Evolutionary conservation across 2,113 vertebrate species (phyloP).

Genomic region (Chaenogobius annularis): DNA sequence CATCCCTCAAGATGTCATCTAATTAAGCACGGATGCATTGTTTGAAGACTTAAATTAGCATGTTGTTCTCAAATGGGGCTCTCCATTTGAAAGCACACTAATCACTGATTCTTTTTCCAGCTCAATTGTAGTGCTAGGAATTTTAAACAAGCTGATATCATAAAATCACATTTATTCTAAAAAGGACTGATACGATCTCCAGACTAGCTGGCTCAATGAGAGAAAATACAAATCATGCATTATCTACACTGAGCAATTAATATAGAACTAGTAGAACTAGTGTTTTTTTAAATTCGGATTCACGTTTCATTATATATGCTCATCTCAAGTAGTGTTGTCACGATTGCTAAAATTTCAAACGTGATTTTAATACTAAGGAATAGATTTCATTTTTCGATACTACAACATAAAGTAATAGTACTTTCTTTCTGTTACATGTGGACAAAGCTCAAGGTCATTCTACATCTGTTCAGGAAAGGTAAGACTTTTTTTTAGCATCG

Average conservation of each 20-base stretch:
- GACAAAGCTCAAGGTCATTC: too few species aligned
- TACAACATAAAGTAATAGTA: too few species aligned
- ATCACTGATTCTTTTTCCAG: slow-evolving; percentile 42
- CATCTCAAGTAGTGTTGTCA: neutral
- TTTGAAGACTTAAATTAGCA: slow-evolving; percentile 76
- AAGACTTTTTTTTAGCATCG: too few species aligned
- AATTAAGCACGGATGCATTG: slow-evolving; percentile 77
- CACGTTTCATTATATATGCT: neutral
- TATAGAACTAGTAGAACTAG: neutral
- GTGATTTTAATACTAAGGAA: too few species aligned
- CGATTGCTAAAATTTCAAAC: too few species aligned
- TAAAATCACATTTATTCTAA: neutral
- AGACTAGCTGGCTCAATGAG: neutral
- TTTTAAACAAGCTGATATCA: neutral
- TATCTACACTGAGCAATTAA: neutral
- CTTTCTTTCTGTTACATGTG: too few species aligned
- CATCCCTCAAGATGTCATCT: slow-evolving; percentile 80
- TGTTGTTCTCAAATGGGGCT: slow-evolving; percentile 63
- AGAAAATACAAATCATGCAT: neutral
- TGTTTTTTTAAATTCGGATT: too few species aligned
- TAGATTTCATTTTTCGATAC: too few species aligned
- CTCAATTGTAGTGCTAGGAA: slow-evolving; percentile 19
- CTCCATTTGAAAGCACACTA: slow-evolving; percentile 59
- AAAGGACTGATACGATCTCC: neutral
- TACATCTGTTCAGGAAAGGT: too few species aligned